phyloP scores from a whole-genome alignment of 1,140 invertebrate species.

The Tetranychus urticae region DNA sequence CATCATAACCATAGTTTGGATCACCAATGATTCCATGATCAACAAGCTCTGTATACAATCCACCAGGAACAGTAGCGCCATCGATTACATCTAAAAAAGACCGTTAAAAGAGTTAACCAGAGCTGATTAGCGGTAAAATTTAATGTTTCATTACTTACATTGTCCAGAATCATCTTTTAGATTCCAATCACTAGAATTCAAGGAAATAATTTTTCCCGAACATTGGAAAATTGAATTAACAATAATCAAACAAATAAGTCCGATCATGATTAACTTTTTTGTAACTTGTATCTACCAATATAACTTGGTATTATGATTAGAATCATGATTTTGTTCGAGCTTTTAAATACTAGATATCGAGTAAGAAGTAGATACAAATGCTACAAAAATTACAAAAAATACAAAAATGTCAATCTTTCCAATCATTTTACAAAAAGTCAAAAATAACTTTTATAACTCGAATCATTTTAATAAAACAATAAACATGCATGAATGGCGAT shows the following conservation, averaged over 20 bases:
- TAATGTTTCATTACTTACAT: not conserved
- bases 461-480: too few species aligned
- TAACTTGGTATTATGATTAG: too few species aligned
- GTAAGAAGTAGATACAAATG: too few species aligned
- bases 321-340: too few species aligned
- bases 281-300: too few species aligned
- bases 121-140: not conserved
- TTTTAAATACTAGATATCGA: too few species aligned
- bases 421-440: too few species aligned
- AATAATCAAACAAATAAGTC: not conserved
- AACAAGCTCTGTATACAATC: slow-evolving; percentile 54
- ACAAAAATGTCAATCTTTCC: too few species aligned
- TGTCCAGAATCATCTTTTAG: not conserved
- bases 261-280: not conserved
- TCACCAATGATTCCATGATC: slow-evolving; percentile 31
- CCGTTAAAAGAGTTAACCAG: not conserved
- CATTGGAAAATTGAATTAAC: not conserved
- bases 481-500: too few species aligned
- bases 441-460: too few species aligned
- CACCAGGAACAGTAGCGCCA: slow-evolving; percentile 40
- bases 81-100: slow-evolving; percentile 1
- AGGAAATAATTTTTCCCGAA: not conserved
- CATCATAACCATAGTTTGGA: slow-evolving; percentile 51
- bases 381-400: too few species aligned
- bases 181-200: not conserved